Conservation (phyloP, 2,797 vertebrate species). For the Capromys pilorides region DNA sequence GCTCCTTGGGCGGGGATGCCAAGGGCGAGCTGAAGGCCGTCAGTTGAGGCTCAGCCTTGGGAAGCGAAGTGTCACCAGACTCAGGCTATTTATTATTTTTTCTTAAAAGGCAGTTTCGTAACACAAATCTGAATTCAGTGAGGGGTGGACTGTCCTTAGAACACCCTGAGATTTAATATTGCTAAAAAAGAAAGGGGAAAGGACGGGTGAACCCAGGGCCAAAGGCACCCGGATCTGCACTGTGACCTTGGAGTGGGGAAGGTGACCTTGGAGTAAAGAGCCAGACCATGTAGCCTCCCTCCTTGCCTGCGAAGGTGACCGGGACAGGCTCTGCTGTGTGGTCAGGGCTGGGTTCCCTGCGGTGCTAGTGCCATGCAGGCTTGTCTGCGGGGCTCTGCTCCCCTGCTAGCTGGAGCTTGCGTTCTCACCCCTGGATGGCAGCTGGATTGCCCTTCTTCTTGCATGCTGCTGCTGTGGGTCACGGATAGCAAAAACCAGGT, state of each 20-base stretch:
- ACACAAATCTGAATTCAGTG: constrained; percentile 61
- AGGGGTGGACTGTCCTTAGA: constrained; percentile 50
- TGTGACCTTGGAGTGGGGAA: constrained; percentile 67
- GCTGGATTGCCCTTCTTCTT: background rate
- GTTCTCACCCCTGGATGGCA: background rate
- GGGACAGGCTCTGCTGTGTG: background rate
- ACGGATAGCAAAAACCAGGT: background rate
- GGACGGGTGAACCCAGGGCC: constrained; percentile 67
- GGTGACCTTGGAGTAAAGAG: constrained; percentile 66
- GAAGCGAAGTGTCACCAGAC: constrained; percentile 78
- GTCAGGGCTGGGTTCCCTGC: background rate
- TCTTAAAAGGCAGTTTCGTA: constrained; percentile 76
- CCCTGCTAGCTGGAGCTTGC: background rate
- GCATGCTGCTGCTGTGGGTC: background rate
- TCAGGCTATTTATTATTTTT: constrained; percentile 78
- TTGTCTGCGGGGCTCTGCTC: background rate
- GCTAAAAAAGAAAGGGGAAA: constrained; percentile 33
- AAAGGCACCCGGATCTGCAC: constrained; percentile 65
- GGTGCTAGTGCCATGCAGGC: background rate
- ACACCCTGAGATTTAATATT: constrained; percentile 12
- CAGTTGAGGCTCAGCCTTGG: constrained; percentile 73
- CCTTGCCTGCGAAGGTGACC: background rate
- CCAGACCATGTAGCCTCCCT: background rate
- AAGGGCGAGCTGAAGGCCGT: constrained; percentile 78
- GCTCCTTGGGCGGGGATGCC: constrained; percentile 74